These are phyloP conservation scores for Peromyscus melanophrys DNA, from an alignment of 2,797 vertebrate species.

Conservation along the genomic window DNA sequence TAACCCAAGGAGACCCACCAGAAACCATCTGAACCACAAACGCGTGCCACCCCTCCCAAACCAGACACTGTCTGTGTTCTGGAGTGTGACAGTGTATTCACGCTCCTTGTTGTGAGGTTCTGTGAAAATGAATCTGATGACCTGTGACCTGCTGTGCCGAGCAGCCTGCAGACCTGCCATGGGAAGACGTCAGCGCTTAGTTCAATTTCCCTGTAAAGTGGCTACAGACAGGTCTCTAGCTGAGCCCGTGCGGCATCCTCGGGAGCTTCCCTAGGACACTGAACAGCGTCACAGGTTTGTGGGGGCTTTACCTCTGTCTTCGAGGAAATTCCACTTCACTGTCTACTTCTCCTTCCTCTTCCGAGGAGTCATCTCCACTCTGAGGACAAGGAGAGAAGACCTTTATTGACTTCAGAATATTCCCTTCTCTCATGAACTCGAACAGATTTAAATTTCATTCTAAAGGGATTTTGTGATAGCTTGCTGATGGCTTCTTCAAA, in stretches of 20 bases:
- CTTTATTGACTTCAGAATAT: not conserved
- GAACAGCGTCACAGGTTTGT: not conserved
- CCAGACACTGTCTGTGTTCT: not conserved
- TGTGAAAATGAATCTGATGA: not conserved
- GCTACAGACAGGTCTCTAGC: not conserved
- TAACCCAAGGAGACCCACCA: not conserved
- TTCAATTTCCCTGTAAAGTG: not conserved
- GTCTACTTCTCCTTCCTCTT: conserved; percentile 99
- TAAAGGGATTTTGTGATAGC: not conserved
- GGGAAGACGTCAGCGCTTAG: not conserved
- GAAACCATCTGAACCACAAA: not conserved
- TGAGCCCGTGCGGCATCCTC: not conserved
- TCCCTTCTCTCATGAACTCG: not conserved
- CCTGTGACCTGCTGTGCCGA: not conserved
- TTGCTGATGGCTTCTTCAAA: not conserved
- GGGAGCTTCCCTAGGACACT: not conserved
- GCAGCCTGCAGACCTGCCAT: not conserved
- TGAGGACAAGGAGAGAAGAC: conserved; percentile 85
- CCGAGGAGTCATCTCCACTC: conserved; percentile 97
- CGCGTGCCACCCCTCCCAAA: not conserved
- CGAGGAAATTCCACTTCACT: conserved; percentile 99
- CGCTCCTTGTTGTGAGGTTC: not conserved
- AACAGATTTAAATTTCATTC: conserved; percentile 29
- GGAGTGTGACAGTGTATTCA: not conserved
- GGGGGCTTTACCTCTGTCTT: conserved; percentile 94